Base-by-base conservation (phyloP, 2,797 vertebrate genomes). In the Rhinogobio ventralis region DNA sequence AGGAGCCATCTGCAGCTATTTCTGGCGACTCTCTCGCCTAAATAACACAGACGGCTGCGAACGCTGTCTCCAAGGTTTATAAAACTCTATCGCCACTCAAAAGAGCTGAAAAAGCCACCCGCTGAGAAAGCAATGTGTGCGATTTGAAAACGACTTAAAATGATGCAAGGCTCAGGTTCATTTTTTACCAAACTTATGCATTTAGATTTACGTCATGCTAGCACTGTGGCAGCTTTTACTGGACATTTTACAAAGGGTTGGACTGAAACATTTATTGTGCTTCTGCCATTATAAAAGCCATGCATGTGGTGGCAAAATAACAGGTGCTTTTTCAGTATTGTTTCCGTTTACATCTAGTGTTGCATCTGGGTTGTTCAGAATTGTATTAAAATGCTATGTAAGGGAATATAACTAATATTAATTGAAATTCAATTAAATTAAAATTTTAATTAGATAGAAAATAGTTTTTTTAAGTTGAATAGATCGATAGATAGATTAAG, bases 1-100 rank as follows among this genome's bases (percentile, higher is more conserved):
- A 33, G 46, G 45, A 64, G 28, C 7, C 25, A 2, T 81, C 25
- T 42, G 49, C 45, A 19, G 71, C 49, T 83, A 75, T 76, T 83
- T 55, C 60, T 64, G 69, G 42, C 25, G 62, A 17, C n/a, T 79
- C 13, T 74, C 13, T 5, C 25, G 10, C 13, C 28, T 39, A 25
- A 23, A 75, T 36, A 45, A 42, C 68, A 79, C n/a, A 28, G 46
- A 1, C 0, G 36, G 2, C 20, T 20, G 80, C 36, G 57, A 11
- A 1, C 20, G 7, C 20, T 14, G 73, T 72, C 28, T 62, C 10
- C 7, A 1, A 53, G 15, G 13, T 25, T 74, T 45, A 85, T 74
- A 23, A 51, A 67, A 25, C 53, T 17, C 25, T 42, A 39, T 64
- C 20, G 49, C 28, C 51, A 62, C 28, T n/a, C 20, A 57, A 19